Base-by-base conservation (phyloP, 2,113 vertebrate genomes). In the Nicator chloris region DNA sequence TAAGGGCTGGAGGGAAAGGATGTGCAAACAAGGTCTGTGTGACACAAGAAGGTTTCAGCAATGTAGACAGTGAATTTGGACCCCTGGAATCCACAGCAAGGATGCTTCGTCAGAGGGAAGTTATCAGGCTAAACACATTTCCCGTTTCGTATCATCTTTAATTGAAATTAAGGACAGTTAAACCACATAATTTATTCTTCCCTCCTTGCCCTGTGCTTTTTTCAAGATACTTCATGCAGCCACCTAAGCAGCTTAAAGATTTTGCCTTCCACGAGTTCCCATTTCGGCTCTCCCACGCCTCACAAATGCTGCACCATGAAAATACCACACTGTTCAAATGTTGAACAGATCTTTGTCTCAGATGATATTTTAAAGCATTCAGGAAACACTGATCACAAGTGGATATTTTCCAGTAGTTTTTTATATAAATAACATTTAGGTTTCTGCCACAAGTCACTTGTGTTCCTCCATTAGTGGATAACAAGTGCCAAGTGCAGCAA, bases 361-460 rank as follows among this genome's bases (percentile, higher is more conserved):
- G 56, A 35, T 83, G 90, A 88, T 69, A 90, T 92, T 97, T 96
- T 59, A 86, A 95, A 77, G 37, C 42, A 33, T 45, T 69, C 50
- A 37, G 75, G 63, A 94, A 92, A 80, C 47, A 44, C 39, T 3
- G 40, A 44, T 51, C 78, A 66, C 63, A 80, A 63, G 39, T 8
- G 86, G 39, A 70, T 56, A 68, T 82, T 68, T 64, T 82, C 35
- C 87, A 65, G 22, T 61, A 66, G 24, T n/a, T 59, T 87, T 84
- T 81, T n/a, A 86, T 86, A 59, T 35, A 42, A 69, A 75, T 83
- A 51, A 53, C 54, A 63, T 30, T 63, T 69, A 77, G 21, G 49
- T 54, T 92, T 70, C 45, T 3, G 2, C 59, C 63, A 57, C 68
- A 44, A 40, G 57, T 51, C 0, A 2, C 22, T 77, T 31, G 15